A percentile compares a stretch with the other conserved stretches of the same genome.
Evolutionary conservation across 2,888 invertebrate genomes (phyloP).

Genomic region (Eilema griseolum): DNA sequence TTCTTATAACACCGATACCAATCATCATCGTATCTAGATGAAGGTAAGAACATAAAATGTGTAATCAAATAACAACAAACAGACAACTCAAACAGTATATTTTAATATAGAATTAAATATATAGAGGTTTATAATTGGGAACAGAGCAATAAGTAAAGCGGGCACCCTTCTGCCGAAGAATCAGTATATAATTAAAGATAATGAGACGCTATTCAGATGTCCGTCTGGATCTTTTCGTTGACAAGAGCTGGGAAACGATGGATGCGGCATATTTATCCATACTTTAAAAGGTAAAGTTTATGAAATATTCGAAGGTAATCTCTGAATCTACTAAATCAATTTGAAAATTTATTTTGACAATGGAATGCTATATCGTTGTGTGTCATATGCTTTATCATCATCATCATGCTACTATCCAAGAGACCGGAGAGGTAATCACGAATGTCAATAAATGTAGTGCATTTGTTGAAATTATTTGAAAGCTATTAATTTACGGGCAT

Average conservation of each 20-base stretch:
- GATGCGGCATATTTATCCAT: constrained; percentile 49
- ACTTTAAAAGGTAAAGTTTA: no score
- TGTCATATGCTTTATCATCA: no score
- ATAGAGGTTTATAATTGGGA: constrained; percentile 53
- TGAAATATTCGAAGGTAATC: no score
- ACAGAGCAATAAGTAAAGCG: constrained; percentile 64
- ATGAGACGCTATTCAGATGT: constrained; percentile 86
- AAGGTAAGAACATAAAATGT: not conserved
- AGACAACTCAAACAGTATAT: constrained; percentile 30
- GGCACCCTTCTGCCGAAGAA: constrained; percentile 74
- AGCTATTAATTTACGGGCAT: no score
- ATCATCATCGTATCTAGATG: not conserved
- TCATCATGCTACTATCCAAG: no score
- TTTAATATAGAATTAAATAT: constrained; percentile 53
- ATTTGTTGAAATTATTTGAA: no score
- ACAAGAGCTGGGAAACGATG: constrained; percentile 43
- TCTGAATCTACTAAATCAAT: no score
- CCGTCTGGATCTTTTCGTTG: constrained; percentile 77
- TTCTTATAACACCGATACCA: not conserved
- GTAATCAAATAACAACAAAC: constrained; percentile 19
- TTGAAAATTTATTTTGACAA: no score
- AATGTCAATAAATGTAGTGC: no score
- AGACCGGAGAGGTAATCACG: no score
- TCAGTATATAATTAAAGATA: constrained; percentile 85
- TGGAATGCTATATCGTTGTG: no score